Conservation (phyloP, 2,113 vertebrate species). For the Aptenodytes patagonicus region DNA sequence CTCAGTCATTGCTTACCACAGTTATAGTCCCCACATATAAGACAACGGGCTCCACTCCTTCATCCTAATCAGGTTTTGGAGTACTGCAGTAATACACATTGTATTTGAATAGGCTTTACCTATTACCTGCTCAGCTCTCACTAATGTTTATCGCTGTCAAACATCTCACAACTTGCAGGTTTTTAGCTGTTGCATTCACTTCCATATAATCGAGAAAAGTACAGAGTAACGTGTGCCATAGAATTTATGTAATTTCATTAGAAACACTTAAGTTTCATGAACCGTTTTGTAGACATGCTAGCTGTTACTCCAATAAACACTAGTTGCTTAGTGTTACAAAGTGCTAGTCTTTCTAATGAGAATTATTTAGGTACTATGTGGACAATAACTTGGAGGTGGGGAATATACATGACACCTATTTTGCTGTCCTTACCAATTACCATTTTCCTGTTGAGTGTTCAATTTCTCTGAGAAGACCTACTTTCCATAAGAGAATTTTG, state of each 20-base stretch:
- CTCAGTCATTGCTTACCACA: not conserved
- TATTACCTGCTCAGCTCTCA: not conserved
- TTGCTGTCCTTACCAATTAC: not conserved
- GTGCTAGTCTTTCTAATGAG: not conserved
- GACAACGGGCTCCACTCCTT: not conserved
- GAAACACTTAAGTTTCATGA: not conserved
- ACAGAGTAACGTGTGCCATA: accelerated
- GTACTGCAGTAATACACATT: not conserved
- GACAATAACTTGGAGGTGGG: not conserved
- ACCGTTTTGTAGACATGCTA: accelerated
- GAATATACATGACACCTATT: not conserved
- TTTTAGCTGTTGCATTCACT: not conserved
- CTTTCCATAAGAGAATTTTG: not conserved
- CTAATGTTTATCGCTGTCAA: not conserved
- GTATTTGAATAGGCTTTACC: not conserved
- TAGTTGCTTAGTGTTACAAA: accelerated
- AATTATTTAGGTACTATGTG: not conserved
- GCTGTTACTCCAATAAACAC: not conserved
- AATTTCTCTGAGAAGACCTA: not conserved
- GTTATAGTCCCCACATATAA: not conserved
- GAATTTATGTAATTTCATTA: not conserved
- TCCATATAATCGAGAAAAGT: not conserved
- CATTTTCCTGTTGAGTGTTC: accelerated
- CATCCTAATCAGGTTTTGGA: not conserved
- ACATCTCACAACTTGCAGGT: not conserved